Evolutionary conservation across 1,140 invertebrate species (phyloP), one percentile per base, ranked within the genome.

Genomic region (Drosophila nikananu): DNA sequence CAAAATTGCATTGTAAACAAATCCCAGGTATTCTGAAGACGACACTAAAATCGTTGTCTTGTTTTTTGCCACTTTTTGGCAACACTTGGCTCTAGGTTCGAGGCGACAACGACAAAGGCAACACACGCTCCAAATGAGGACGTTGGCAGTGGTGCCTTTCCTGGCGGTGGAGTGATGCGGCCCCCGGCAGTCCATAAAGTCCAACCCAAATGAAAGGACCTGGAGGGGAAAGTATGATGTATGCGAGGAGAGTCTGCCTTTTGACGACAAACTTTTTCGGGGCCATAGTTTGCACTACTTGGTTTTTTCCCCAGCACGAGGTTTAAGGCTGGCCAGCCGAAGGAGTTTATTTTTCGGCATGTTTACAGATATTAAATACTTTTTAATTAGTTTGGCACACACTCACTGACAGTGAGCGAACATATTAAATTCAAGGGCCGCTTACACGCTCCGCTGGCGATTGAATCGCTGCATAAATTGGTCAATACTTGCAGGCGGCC

Each of bases 321-420:
- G 35, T 25, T 19, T 37, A 21, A 30, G 23, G 48, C 67, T 48
- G 19, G 42, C 41, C 30, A 19, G 23, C 41, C 49, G 32, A 58
- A 68, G 58, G 52, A 86, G 68, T 89, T 84, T 86, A 81, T 80
- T 90, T 74, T 78, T 54, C 62, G 70, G 51, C 86, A 81, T 89
- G 84, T 90, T 90, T 86, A 79, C 86, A 80, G 74, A 90, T 90
- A 84, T 90, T 89, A 89, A 89, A 89, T 81, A 89, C 77, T 90
- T 89, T 90, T 81, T 89, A 89, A 89, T 89, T 89, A 89, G 84
- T 89, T 89, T 89, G 63, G 77, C 84, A 90, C 59, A 73, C 81
- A 77, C 66, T 74, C 23, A 23, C 44, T 39, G 62, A 55, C 62
- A 67, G 49, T 67, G 21, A 80, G 67, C 49, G 52, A 75, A 84